Base-by-base conservation (phyloP, 2,113 vertebrate genomes). In the Ceyx melanurus region DNA sequence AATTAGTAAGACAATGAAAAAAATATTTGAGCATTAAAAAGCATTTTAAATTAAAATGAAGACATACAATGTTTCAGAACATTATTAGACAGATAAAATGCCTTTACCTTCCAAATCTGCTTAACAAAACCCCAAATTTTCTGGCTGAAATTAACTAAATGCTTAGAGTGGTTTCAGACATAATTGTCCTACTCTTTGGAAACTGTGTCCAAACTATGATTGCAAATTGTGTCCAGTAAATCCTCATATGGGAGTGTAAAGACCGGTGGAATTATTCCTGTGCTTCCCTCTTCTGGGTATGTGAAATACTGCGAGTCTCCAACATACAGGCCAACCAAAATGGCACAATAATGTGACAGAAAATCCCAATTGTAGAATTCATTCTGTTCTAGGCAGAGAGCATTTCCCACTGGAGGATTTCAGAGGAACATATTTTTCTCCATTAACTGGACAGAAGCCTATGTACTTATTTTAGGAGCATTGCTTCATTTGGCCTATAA, bases 61-160 rank as follows among this genome's bases (percentile, higher is more conserved):
- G 13, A 9, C 1, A 2, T 1, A 0, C 12, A 43, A 1, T 48
- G 10, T 80, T n/a, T 84, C 45, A 37, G 2, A 10, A 2, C 4
- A 6, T 33, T 46, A 25, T 56, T 40, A 75, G 43, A 62, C 6
- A 29, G 6, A n/a, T 50, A 60, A 74, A 84, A 74, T 50, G 2
- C 1, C 6, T 79, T 35, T 51, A n/a, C 1, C 5, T 56, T 86
- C 86, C 19, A 86, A 64, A 86, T 62, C 4, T 64, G 2, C 4
- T 87, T 64, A 86, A 80, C 4, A 46, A 14, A 48, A 71, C 56
- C 3, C 7, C 10, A 31, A 28, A 65, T 29, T 45, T 81, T 5
- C 11, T 2, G 2, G 8, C 18, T 64, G 29, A 82, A 87, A 58
- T 62, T 29, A 45, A 3, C 10, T 3, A 66, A 83, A 74, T 40